Evolutionary conservation across 2,797 vertebrate species (phyloP), one percentile per base, ranked within the genome.

Genomic region (Aythya fuligula): DNA sequence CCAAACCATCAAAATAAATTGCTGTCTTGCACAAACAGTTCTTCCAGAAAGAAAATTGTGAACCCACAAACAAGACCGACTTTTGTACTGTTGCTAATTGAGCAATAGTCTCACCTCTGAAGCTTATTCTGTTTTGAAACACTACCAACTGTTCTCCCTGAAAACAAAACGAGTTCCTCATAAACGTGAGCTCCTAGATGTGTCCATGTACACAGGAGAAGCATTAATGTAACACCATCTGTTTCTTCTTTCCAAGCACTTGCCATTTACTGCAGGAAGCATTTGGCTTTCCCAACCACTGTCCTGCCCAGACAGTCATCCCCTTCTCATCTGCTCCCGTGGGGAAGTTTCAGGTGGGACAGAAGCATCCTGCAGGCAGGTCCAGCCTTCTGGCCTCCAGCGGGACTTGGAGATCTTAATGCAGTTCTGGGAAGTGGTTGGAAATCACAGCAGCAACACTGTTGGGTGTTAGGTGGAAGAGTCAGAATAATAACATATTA

Each of bases 331-430:
- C 81, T 76, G 34, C 36, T 72, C 41, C 28, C 20, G 30, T 24
- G 0, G 0, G 2, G 7, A 9, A 28, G 12, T 30, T 54, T 28
- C 7, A 4, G 18, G 39, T 28, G 75, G 8, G 18, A 66, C 10
- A 12, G 39, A 65, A 84, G 51, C 20, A 84, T 20, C 12, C 62
- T 1, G 0, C 11, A 17, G 34, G 36, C 21, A 79, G 34, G 60
- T 27, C 3, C 34, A 70, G 28, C 27, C 24, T 38, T 24, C 51
- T 32, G 32, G 15, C 22, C 41, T 13, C 32, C 27, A 13, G 39
- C 9, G 32, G 19, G 25, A 58, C 43, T 53, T 45, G 32, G 7
- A 32, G 7, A 13, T 28, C 39, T 84, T 30, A 58, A 32, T 5
- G 17, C n/a, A 30, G n/a, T 27, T 45, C 21, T 20, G 22, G 21